Conservation (phyloP, 2,113 vertebrate species). For the Bothrops jararaca region DNA sequence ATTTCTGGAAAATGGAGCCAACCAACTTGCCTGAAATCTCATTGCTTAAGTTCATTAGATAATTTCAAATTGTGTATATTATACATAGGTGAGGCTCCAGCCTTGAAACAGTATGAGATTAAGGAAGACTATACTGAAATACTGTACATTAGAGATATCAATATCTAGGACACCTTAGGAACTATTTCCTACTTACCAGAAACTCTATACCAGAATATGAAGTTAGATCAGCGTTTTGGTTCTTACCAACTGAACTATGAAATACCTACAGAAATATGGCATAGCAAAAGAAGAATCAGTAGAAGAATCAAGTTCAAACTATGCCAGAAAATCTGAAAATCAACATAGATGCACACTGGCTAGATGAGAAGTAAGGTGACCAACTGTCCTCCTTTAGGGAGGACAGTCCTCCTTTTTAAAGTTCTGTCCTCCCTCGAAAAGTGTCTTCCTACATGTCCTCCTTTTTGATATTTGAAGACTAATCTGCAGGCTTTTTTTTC, state of each 20-base stretch:
- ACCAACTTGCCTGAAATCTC: conserved; percentile 48
- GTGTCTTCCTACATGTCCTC: no score
- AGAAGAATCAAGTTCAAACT: not conserved
- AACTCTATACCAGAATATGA: not conserved
- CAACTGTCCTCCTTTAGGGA: no score
- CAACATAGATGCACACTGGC: not conserved
- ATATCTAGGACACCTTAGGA: not conserved
- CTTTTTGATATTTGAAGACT: no score
- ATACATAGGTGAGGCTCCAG: not conserved
- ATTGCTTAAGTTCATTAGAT: conserved; percentile 34
- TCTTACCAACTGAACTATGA: not conserved
- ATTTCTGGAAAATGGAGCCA: conserved; percentile 27
- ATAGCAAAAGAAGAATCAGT: not conserved
- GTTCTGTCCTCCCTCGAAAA: no score
- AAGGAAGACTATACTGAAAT: conserved; percentile 24
- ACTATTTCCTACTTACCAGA: not conserved
- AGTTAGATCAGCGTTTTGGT: not conserved
- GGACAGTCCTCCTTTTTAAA: no score
- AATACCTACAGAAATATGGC: not conserved
- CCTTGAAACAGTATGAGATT: not conserved
- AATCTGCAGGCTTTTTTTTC: no score
- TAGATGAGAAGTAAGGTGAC: no score
- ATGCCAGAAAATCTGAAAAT: not conserved
- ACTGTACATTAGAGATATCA: not conserved
- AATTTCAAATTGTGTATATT: conserved; percentile 30